A percentile compares a stretch with the other conserved stretches of the same genome.
phyloP scores from a whole-genome alignment of 2,113 vertebrate genomes.

The Gadus macrocephalus region DNA sequence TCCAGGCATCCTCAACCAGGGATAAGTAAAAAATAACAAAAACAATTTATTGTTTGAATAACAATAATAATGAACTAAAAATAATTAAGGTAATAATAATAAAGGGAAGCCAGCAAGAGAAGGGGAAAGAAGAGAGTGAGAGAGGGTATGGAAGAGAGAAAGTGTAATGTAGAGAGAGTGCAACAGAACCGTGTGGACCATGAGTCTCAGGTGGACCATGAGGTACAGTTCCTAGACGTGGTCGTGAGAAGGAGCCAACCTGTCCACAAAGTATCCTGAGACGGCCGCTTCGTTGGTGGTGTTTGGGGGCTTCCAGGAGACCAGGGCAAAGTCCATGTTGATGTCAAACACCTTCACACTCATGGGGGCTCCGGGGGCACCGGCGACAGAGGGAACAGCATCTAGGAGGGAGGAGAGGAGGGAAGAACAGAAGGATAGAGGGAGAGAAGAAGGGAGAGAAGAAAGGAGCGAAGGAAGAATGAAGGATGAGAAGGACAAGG shows the following conservation, averaged over 20 bases:
- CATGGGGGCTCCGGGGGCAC: slow-evolving; percentile 92
- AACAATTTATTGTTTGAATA: no score
- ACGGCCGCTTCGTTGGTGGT: slow-evolving; percentile 81
- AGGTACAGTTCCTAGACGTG: background rate
- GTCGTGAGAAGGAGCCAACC: slow-evolving; percentile 62
- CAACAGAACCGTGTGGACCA: no score
- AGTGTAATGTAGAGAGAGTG: background rate
- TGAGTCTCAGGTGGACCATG: background rate
- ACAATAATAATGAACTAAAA: no score
- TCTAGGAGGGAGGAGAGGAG: no score
- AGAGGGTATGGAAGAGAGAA: background rate
- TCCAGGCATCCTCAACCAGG: no score
- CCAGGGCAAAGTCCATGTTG: slow-evolving; percentile 90
- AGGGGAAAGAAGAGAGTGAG: background rate
- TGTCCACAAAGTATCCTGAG: slow-evolving; percentile 93
- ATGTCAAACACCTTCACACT: slow-evolving; percentile 84
- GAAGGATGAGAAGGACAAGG: background rate
- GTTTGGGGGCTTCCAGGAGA: slow-evolving; percentile 97
- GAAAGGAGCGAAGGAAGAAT: no score
- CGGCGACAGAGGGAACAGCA: no score
- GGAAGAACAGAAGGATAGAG: no score
- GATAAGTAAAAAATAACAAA: no score
- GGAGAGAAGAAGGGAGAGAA: no score
- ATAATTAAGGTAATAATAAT: no score
- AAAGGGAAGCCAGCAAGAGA: no score